Base-by-base conservation (phyloP, 2,113 vertebrate species). In the Hemicordylus capensis region DNA sequence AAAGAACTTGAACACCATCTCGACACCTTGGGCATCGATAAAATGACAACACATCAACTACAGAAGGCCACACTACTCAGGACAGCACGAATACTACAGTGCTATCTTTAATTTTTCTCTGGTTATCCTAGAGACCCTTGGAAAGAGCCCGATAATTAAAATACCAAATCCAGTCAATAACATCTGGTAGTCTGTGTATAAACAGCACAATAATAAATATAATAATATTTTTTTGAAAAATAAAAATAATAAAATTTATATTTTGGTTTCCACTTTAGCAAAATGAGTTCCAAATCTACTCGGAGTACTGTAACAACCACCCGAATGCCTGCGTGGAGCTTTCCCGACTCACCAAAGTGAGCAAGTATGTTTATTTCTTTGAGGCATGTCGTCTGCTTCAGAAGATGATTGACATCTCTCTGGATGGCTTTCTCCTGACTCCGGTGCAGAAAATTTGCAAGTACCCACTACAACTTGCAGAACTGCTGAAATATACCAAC, bases 391-490 rank as follows among this genome's bases (percentile, higher is more conserved):
- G 98, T 11, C 95, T 99, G 89, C 97, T 99, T 34, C 98, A 98
- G 93, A 98, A 97, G 91, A 99, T 99, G 98, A 99, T 99, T 0
- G 97, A 98, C 95, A 99, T 99, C 90, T 99, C 98, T 3, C 89
- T 99, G 90, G 98, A 99, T 0, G 98, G 98, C 17, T 99, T 99
- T 93, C 94, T 99, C 92, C 97, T 99, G 87, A 99, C 98, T 0
- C 98, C 98, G 0, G 98, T 99, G 79, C 98, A 99, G 96, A 99
- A 99, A 93, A 99, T 99, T 96, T 99, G 98, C 97, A 99, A 99
- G 91, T 99, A 99, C 48, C 98, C 98, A 0, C 95, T 99, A 83
- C 98, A 99, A 76, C 96, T 99, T 91, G 98, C 98, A 0, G 98
- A 99, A 86, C 96, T 99, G 89, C 98, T 99, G 87, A 99, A 99